A percentile compares a stretch with the other conserved stretches of the same genome.
These are phyloP conservation scores for Rhagologus leucostigma DNA, from an alignment of 2,113 vertebrate species.

Conservation along the genomic window DNA sequence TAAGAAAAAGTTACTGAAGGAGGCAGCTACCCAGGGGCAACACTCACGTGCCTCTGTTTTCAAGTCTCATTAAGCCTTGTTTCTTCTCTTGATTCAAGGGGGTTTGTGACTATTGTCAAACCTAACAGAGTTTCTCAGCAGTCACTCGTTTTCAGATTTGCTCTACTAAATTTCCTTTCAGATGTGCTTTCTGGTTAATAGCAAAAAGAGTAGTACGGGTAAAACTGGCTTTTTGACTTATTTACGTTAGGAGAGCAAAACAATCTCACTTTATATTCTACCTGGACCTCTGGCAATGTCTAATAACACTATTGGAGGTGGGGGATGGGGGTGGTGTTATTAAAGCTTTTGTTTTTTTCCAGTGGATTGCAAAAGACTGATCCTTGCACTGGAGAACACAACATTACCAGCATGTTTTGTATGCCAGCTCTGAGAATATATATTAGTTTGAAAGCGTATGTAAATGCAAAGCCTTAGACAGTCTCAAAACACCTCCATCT, in stretches of 20 bases:
- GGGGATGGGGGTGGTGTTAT: not conserved
- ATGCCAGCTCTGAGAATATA: not conserved
- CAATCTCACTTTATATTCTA: not conserved
- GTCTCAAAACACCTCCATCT: not conserved
- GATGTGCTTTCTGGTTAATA: not conserved
- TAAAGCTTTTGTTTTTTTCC: not conserved
- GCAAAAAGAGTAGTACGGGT: not conserved
- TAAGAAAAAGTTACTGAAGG: not conserved
- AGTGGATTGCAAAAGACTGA: not conserved
- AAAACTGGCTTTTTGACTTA: not conserved
- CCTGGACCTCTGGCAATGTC: not conserved
- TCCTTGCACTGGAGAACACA: not conserved
- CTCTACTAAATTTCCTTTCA: not conserved
- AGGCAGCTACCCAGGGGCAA: not conserved
- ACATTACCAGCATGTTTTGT: not conserved
- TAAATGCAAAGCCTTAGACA: not conserved
- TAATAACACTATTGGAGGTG: not conserved
- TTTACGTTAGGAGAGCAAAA: not conserved
- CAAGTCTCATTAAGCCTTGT: not conserved
- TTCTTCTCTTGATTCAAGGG: not conserved
- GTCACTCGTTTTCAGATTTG: not conserved
- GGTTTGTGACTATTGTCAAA: not conserved
- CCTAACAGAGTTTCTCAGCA: not conserved
- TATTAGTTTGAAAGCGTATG: not conserved
- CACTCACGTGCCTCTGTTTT: not conserved